These are phyloP conservation scores for Hemiprocne comata DNA, from an alignment of 2,113 vertebrate genomes.

Conservation along the genomic window DNA sequence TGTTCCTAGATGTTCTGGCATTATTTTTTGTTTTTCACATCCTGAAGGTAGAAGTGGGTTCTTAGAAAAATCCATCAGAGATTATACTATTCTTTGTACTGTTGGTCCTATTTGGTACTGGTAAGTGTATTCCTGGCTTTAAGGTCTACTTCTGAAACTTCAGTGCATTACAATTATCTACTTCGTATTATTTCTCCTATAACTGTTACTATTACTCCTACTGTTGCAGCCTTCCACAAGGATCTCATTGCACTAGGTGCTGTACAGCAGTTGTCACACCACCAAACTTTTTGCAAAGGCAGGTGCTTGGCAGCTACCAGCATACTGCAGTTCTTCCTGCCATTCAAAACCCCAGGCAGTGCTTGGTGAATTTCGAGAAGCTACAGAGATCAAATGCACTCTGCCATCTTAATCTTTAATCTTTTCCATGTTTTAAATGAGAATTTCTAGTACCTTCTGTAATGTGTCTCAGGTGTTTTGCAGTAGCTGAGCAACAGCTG, in stretches of 20 bases:
- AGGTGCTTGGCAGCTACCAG: neutral
- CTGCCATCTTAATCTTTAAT: neutral
- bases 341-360: neutral
- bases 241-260: neutral
- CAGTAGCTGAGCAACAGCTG: slow-evolving; percentile 18
- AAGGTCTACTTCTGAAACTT: neutral
- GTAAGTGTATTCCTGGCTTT: neutral
- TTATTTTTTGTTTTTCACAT: neutral
- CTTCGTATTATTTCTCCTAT: neutral
- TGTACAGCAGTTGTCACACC: neutral
- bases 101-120: neutral
- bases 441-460: neutral
- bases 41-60: neutral
- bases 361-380: neutral
- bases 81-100: neutral
- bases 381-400: neutral
- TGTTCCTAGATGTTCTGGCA: neutral
- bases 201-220: neutral
- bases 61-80: neutral
- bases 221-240: neutral
- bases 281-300: neutral
- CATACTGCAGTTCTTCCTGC: neutral
- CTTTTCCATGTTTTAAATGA: neutral
- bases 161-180: neutral
- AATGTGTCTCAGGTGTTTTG: slow-evolving; percentile 13